Evolutionary conservation across 2,113 vertebrate genomes (phyloP), one percentile per base, ranked within the genome.

Genomic region (Petroica traversi): DNA sequence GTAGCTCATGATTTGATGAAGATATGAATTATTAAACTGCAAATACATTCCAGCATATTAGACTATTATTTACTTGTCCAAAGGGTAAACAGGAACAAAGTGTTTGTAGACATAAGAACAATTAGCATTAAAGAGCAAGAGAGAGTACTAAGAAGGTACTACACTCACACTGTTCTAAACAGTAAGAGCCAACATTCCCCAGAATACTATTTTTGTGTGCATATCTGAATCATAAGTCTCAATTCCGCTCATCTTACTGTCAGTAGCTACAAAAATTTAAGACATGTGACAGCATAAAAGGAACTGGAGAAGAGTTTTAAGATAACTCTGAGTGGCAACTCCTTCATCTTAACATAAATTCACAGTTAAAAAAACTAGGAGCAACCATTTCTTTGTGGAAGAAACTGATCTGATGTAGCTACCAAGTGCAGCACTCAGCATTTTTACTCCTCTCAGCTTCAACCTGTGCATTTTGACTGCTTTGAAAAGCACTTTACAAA

Each of bases 11-110:
- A 72, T 85, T 59, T 91, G 72, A 72, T 26, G 52, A 67, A 83
- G 92, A 86, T 75, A 91, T 80, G 67, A 88, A 78, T 45, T 69
- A 85, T 78, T 85, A 74, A 79, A 83, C 57, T 88, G 75, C 72
- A 71, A 75, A 81, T 88, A 63, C 63, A 80, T 83, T 51, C 72
- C 76, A 94, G 71, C 76, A 82, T 61, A 79, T 82, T 33, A 94
- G 40, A 82, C 58, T 86, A 63, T 83, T 72, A 87, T 73, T 67
- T 86, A 29, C 36, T 74, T 69, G 82, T 59, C 91, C 78, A 68
- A 81, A 85, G 82, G 45, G 73, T 59, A 78, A 96, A 80, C 20
- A 52, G 49, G 59, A 87, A 49, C 68, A 64, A 81, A 93, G 88
- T 55, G 76, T 78, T 82, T 91, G 40, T 34, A 77, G 73, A 87